Base-by-base conservation (phyloP, 2,113 vertebrate species). In the Marmota flaviventris region DNA sequence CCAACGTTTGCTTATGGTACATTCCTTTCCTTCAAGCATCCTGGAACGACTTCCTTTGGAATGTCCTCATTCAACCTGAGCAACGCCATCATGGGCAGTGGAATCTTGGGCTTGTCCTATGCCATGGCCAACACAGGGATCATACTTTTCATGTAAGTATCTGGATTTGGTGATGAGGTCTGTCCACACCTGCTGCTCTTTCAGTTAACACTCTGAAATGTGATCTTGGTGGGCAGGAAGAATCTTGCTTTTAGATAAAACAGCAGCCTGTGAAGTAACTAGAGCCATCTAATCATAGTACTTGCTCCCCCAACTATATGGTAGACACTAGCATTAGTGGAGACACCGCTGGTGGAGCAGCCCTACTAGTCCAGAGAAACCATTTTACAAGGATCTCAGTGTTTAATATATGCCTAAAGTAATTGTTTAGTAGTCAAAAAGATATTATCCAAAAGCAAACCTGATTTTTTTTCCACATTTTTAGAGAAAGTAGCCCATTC, bases 101-200 rank as follows among this genome's bases (percentile, higher is more conserved):
- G 99, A 4, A 99, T 99, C 97, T 98, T 99, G 94, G 99, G 99
- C 51, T 98, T 99, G 81, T 99, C 99, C 56, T 99, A 99, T 25
- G 99, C 99, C 85, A 99, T 99, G 99, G 99, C 99, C 82, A 99
- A 99, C 98, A 99, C 99, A 0, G 99, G 99, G 96, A 99, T 99
- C 73, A 73, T 99, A 25, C 98, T 99, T 87, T 99, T 99, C 83
- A 89, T 99, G 99, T 99, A 98, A 99, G 99, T 99, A n/a, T 25
- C 32, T 29, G 11, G 12, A 8, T 34, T 34, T 12, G 14, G 12
- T 58, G 63, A 16, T 8, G 8, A 70, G 69, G 45, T 16, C 58
- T 6, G 8, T 25, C 12, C 24, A 9, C n/a, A n/a, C 14, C 29
- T 37, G 11, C 12, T 63, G 45, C 32, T 91, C 37, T 85, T 90